Conservation (phyloP, 2,888 invertebrate species). For the Drosophila anomalata region DNA sequence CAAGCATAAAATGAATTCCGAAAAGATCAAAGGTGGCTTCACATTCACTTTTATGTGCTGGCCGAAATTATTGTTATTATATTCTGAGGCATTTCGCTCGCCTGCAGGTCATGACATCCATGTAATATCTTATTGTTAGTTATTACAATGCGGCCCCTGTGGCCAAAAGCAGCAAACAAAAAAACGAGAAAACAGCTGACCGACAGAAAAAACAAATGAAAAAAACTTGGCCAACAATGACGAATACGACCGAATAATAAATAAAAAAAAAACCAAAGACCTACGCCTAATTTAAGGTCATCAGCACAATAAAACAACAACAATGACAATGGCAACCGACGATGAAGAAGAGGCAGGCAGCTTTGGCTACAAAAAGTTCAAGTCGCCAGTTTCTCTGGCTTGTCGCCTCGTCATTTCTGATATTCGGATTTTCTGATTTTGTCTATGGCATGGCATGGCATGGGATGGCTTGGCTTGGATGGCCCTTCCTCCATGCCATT, state of each 20-base stretch:
- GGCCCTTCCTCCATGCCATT: slow-evolving; percentile 51
- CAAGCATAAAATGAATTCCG: slow-evolving; percentile 5
- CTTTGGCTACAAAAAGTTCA: slow-evolving; percentile 52
- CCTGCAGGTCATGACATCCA: slow-evolving; percentile 42
- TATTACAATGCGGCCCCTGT: slow-evolving; percentile 52
- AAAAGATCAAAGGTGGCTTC: slow-evolving; percentile 16
- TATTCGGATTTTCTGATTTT: slow-evolving; percentile 41
- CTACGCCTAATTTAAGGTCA: slow-evolving; percentile 80
- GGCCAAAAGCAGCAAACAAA: slow-evolving; percentile 38
- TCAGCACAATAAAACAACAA: slow-evolving; percentile 77
- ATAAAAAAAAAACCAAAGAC: slow-evolving; percentile 54
- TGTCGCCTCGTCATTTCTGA: slow-evolving; percentile 35
- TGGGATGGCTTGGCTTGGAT: neutral
- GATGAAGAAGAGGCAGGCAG: slow-evolving; percentile 29
- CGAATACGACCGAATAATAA: slow-evolving; percentile 37
- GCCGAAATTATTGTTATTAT: slow-evolving; percentile 9
- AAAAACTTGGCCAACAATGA: slow-evolving; percentile 43
- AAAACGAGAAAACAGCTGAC: slow-evolving; percentile 59
- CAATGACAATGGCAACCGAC: slow-evolving; percentile 43
- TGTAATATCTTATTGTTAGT: slow-evolving; percentile 47
- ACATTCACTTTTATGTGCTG: slow-evolving; percentile 57
- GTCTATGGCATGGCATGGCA: slow-evolving; percentile 43
- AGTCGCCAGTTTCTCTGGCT: slow-evolving; percentile 62
- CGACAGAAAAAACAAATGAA: slow-evolving; percentile 42
- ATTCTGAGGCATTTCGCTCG: slow-evolving; percentile 16